Evolutionary conservation across 2,888 invertebrate species (phyloP).

Genomic region (Apodemia zela): DNA sequence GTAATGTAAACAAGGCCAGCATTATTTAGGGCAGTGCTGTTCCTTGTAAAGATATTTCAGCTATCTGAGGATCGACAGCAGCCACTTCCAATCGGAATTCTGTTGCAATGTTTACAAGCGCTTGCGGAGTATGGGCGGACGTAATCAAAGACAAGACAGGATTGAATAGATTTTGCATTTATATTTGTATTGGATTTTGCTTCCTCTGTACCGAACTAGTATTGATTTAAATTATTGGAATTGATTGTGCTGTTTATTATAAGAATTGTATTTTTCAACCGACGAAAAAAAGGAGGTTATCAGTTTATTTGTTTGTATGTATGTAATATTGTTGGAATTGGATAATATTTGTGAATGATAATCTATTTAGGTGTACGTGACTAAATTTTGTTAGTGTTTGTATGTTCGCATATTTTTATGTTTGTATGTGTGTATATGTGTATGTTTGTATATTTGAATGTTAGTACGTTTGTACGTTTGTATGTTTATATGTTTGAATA

Average conservation of each 20-base stretch:
- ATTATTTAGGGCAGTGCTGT: constrained; percentile 34
- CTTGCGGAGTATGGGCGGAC: constrained; percentile 30
- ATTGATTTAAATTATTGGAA: not conserved
- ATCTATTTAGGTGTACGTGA: too few relatives aligned
- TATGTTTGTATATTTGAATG: too few relatives aligned
- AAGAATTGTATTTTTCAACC: not conserved
- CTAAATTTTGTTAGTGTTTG: too few relatives aligned
- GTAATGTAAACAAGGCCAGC: constrained; percentile 39
- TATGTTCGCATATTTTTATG: too few relatives aligned
- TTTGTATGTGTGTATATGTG: too few relatives aligned
- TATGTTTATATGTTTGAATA: too few relatives aligned
- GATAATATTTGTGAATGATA: too few relatives aligned
- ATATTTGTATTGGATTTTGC: constrained; percentile 2
- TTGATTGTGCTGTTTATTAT: not conserved
- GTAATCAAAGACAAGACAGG: constrained; percentile 7
- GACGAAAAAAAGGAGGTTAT: too few relatives aligned
- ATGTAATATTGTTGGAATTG: too few relatives aligned
- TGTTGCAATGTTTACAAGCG: constrained; percentile 42
- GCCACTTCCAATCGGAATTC: constrained; percentile 42
- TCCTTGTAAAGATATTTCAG: constrained; percentile 47
- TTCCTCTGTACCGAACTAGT: not conserved
- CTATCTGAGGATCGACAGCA: constrained; percentile 50
- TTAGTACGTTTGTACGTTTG: too few relatives aligned
- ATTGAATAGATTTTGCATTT: not conserved
- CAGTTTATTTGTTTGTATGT: too few relatives aligned